Percentiles rank a stretch among this genome's conserved stretches.
Evolutionary conservation across 1,140 invertebrate species (phyloP).

Genomic region (Himalopsyche phryganea): DNA sequence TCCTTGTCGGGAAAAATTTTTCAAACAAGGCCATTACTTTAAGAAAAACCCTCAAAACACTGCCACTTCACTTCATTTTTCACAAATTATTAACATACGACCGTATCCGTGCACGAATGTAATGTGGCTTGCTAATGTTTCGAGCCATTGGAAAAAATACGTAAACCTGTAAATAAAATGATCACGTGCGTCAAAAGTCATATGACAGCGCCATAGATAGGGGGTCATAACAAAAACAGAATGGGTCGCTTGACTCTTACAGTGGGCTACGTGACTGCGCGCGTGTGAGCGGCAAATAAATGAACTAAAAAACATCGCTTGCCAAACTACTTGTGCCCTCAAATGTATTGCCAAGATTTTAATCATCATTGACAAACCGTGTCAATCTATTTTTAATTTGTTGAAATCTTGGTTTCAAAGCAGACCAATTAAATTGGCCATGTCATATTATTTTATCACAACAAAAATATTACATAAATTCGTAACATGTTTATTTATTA

Average conservation of each 20-base stretch:
- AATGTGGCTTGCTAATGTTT: constrained; percentile 3
- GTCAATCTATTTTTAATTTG: too few species aligned
- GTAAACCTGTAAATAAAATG: constrained; percentile 20
- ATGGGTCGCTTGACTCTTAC: background rate
- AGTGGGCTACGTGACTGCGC: background rate
- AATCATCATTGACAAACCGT: too few species aligned
- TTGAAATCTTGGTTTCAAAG: too few species aligned
- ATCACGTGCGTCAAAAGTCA: constrained; percentile 26
- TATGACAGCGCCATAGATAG: constrained; percentile 20
- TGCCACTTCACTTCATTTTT: constrained; percentile 19
- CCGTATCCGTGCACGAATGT: constrained; percentile 10
- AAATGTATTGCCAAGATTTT: too few species aligned
- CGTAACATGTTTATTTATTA: too few species aligned
- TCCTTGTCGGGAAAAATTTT: constrained; percentile 46
- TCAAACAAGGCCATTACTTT: constrained; percentile 48
- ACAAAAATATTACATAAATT: too few species aligned
- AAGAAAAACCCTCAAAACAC: constrained; percentile 34
- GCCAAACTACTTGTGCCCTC: too few species aligned
- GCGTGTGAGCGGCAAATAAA: too few species aligned
- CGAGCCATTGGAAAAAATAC: constrained; percentile 10
- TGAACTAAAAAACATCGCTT: too few species aligned
- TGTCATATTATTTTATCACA: too few species aligned
- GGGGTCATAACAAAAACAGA: constrained; percentile 1
- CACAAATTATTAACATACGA: background rate
- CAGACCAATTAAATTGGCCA: too few species aligned